phyloP scores from a whole-genome alignment of 2,797 vertebrate genomes.

The Diplodus sargus region DNA sequence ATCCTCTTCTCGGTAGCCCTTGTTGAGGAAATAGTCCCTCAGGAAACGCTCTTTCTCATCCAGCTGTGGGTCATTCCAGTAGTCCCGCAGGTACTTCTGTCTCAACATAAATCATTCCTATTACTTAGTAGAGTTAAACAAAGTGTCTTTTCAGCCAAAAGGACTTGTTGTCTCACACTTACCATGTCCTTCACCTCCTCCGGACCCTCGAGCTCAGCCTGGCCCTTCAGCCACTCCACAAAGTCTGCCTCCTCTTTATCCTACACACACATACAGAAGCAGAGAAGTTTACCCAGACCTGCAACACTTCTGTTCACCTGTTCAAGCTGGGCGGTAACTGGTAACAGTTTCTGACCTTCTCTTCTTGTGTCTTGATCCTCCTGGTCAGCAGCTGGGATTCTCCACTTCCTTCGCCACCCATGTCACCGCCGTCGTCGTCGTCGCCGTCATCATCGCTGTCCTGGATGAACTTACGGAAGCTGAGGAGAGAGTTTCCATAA shows the following conservation, averaged over 20 bases:
- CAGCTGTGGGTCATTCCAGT: slow-evolving; percentile 90
- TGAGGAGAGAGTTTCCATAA: slow-evolving; percentile 57
- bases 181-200: slow-evolving; percentile 90
- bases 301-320: fast-evolving
- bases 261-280: slow-evolving; percentile 64
- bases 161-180: slow-evolving; percentile 45
- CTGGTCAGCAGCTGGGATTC: slow-evolving; percentile 81
- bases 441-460: slow-evolving; percentile 84
- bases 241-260: slow-evolving; percentile 90
- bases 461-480: slow-evolving; percentile 88
- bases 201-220: slow-evolving; percentile 77
- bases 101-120: slow-evolving; percentile 22
- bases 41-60: slow-evolving; percentile 91
- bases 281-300: not conserved
- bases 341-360: slow-evolving; percentile 83
- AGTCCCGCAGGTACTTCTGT: slow-evolving; percentile 89
- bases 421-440: not conserved
- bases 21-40: slow-evolving; percentile 91
- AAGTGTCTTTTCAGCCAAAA: not conserved
- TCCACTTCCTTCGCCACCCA: slow-evolving; percentile 37
- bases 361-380: slow-evolving; percentile 85
- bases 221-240: slow-evolving; percentile 91
- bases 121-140: not conserved
- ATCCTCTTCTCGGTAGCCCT: slow-evolving; percentile 82
- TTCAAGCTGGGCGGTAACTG: not conserved